Evolutionary conservation across 2,888 invertebrate genomes (phyloP).

Genomic region (Tuberolachnus salignus): DNA sequence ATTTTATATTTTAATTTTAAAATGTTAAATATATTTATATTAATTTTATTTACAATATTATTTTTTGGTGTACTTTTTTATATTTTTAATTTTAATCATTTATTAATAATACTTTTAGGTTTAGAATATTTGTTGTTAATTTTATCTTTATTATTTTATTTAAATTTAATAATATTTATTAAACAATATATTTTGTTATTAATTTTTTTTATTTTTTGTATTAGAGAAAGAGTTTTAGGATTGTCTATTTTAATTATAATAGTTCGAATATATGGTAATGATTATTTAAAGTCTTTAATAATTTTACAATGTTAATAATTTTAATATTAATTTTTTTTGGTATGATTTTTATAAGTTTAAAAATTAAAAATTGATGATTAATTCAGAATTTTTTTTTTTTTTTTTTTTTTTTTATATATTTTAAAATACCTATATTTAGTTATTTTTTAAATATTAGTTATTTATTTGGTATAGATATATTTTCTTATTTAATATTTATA

Average conservation of each 20-base stretch:
- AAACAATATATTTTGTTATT: constrained; percentile 31
- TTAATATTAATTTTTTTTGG: constrained; percentile 4
- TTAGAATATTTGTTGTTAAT: constrained; percentile 33
- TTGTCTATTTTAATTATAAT: constrained; percentile 34
- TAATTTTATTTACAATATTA: constrained; percentile 3
- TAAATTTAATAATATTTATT: constrained; percentile 25
- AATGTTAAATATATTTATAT: constrained; percentile 53
- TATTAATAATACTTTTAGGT: constrained; percentile 30
- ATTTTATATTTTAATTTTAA: constrained; percentile 61
- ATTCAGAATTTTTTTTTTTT: constrained; percentile 22
- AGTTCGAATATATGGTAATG: constrained; percentile 23
- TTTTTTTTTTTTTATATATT: constrained; percentile 13
- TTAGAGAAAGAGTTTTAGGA: constrained; percentile 32
- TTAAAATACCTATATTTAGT: constrained; percentile 13
- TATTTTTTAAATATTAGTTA: constrained; percentile 58
- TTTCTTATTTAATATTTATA: constrained; percentile 24
- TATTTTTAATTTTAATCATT: constrained; percentile 48
- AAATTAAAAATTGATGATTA: not conserved
- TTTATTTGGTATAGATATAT: constrained; percentile 16
- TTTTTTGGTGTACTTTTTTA: constrained; percentile 22
- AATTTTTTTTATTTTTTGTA: constrained; percentile 42
- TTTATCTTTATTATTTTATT: constrained; percentile 20
- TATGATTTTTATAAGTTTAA: constrained; percentile 22
- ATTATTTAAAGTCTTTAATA: constrained; percentile 30
- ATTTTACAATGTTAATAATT: constrained; percentile 25